Conservation (phyloP, 1,140 invertebrate genomes). For the Babylonia areolata region DNA sequence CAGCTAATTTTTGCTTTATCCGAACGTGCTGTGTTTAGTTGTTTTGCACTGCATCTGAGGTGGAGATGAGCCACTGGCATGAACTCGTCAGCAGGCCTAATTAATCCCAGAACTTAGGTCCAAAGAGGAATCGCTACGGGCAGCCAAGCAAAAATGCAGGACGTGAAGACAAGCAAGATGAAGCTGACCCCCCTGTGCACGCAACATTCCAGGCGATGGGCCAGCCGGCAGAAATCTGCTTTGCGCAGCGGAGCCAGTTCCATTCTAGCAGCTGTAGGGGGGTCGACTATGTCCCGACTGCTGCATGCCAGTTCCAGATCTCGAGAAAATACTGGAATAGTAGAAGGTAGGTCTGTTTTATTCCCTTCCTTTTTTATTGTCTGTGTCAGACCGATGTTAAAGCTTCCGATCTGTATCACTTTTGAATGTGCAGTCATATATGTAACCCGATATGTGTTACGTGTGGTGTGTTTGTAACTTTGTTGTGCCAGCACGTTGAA, state of each 20-base stretch:
- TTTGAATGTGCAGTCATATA: too few species aligned
- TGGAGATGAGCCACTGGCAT: background rate
- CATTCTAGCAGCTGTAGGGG: background rate
- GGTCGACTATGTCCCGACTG: background rate
- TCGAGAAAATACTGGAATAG: background rate
- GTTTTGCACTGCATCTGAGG: too few species aligned
- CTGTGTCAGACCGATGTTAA: background rate
- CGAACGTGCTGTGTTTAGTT: too few species aligned
- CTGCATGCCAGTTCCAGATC: background rate
- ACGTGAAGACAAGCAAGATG: background rate
- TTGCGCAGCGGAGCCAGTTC: background rate
- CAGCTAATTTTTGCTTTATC: too few species aligned
- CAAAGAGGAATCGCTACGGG: background rate
- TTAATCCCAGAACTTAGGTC: background rate
- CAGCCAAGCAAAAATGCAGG: background rate
- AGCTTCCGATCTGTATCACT: background rate
- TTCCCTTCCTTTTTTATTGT: background rate
- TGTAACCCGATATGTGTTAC: too few species aligned
- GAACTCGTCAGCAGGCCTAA: background rate
- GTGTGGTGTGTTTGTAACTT: too few species aligned
- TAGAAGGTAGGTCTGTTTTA: background rate
- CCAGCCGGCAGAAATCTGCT: background rate
- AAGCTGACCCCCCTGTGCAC: background rate
- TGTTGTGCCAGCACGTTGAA: too few species aligned
- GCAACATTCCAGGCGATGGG: background rate